These are phyloP conservation scores for Heliconius cydno DNA, from an alignment of 2,888 invertebrate genomes.

Conservation along the genomic window DNA sequence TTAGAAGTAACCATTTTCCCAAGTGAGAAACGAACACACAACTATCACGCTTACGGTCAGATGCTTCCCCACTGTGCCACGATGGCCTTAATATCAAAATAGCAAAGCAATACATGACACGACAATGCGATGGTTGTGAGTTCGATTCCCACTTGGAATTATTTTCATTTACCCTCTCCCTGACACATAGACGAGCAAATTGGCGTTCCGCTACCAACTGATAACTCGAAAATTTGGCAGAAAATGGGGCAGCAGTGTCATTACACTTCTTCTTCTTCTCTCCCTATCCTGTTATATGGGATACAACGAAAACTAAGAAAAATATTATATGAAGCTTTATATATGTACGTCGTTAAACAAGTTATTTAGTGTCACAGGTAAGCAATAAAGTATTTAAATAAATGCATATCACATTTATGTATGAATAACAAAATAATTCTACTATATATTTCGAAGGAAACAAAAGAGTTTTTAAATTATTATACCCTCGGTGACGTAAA, in stretches of 20 bases:
- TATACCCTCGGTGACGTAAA: constrained; percentile 15
- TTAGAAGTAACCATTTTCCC: too few species aligned
- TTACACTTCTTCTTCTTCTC: neutral
- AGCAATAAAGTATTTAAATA: neutral
- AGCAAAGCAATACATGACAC: neutral
- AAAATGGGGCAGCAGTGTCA: neutral
- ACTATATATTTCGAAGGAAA: neutral
- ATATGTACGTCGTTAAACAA: neutral
- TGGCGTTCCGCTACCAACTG: too few species aligned
- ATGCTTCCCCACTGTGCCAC: too few species aligned
- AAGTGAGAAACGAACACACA: too few species aligned
- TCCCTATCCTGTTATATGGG: neutral
- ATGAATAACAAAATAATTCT: constrained; percentile 3
- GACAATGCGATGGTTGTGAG: neutral
- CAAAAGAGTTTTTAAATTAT: constrained; percentile 23
- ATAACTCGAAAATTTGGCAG: neutral
- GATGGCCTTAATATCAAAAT: neutral
- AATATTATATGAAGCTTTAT: neutral
- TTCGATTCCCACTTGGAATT: constrained; percentile 1
- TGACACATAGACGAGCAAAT: neutral
- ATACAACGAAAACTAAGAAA: too few species aligned
- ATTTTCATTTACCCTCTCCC: neutral
- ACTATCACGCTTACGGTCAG: too few species aligned
- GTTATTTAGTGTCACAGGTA: neutral
- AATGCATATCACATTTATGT: neutral